Evolutionary conservation across 1,140 invertebrate species (phyloP), one percentile per base, ranked within the genome.

Genomic region (Pseudomyrmex pallidus): DNA sequence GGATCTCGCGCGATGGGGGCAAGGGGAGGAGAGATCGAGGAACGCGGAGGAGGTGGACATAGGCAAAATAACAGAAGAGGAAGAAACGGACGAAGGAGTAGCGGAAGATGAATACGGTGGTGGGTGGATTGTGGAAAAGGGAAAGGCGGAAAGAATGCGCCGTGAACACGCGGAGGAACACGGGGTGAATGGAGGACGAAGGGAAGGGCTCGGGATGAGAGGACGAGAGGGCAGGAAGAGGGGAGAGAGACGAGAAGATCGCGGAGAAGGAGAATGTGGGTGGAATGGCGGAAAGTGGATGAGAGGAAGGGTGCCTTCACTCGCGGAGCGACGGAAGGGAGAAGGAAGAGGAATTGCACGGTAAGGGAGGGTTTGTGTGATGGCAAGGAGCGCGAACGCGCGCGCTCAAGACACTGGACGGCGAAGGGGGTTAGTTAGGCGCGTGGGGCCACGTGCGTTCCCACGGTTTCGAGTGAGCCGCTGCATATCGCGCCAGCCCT

Each of bases 381-480:
- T 44, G 44, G 22, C 77, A 76, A 76, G 74, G 63, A 64, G 48
- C 56, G 66, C 57, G 56, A 63, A 17, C 56, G 72, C 56, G 52
- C 44, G 57, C n/a, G 62, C 46, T 50, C 46, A 83, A 85, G 83
- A 72, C 72, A 73, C 61, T 83, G 86, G 56, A 62, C 74, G 74
- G 87, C 72, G 68, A 82, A 91, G 90, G 91, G 92, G 93, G 92
- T 93, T 93, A 93, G 92, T 93, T 92, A 91, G 93, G 92, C 92
- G 92, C 92, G 93, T 94, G 93, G 92, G 92, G 90, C 93, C 92
- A 93, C 92, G 91, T 90, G 91, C 91, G 93, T 94, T 94, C 93
- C 93, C 93, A 94, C 93, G 93, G 92, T 94, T 92, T 92, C 91
- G 90, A 92, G 90, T 92, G 90, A 80, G 76, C 76, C 54, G 91